A percentile compares a stretch with the other conserved stretches of the same genome.
Conservation (phyloP, 2,113 vertebrate genomes). For the Onychorhynchus coronatus region DNA sequence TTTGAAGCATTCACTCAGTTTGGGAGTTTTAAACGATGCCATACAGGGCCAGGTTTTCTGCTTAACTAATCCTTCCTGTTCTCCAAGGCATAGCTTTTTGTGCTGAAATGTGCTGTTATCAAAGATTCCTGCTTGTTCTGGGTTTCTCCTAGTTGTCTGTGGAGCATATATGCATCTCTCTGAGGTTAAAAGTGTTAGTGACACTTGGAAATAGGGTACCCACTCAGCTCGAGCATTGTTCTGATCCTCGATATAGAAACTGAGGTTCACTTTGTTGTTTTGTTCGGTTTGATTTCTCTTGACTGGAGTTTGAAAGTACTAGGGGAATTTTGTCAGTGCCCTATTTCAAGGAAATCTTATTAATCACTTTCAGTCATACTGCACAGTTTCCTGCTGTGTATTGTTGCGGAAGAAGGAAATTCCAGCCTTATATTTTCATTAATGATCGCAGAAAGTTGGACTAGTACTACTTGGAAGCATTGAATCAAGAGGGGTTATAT, state of each 20-base stretch:
- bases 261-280: constrained; percentile 17
- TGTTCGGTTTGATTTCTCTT: constrained; percentile 31
- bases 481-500: not conserved
- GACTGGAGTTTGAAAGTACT: not conserved
- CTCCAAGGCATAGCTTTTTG: not conserved
- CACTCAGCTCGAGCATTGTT: not conserved
- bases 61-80: not conserved
- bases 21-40: not conserved
- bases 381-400: not conserved
- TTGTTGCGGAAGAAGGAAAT: constrained; percentile 24
- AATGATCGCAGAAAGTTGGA: not conserved
- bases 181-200: not conserved
- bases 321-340: not conserved
- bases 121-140: not conserved
- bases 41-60: not conserved
- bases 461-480: not conserved
- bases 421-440: not conserved
- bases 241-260: not conserved
- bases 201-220: not conserved
- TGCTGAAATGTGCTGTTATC: not conserved
- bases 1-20: not conserved
- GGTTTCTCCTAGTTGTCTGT: not conserved
- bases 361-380: constrained; percentile 7
- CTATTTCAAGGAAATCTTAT: constrained; percentile 31
- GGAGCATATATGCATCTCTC: not conserved